Evolutionary conservation across 2,888 invertebrate genomes (phyloP).

Genomic region (Meliscaeva auricollis): DNA sequence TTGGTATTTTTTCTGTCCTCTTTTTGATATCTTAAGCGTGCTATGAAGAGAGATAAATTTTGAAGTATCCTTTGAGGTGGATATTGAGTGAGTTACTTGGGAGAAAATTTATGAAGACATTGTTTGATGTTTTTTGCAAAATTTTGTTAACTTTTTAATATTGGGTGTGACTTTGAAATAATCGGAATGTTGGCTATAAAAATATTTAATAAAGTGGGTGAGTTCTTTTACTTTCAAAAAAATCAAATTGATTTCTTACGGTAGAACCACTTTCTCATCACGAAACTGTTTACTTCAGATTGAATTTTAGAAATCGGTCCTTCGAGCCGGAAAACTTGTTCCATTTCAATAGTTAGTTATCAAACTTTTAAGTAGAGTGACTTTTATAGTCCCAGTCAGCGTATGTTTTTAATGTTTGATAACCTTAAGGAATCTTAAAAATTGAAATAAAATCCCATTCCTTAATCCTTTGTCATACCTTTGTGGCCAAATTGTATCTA

Average conservation of each 20-base stretch:
- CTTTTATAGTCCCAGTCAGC: no score
- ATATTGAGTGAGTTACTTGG: background rate
- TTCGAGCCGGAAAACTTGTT: conserved; percentile 6
- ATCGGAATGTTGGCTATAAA: no score
- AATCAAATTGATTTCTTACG: background rate
- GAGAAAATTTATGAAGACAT: conserved; percentile 3
- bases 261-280: no score
- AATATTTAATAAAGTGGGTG: no score
- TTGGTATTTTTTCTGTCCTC: background rate
- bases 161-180: background rate
- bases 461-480: background rate
- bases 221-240: background rate
- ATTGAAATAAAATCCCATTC: background rate
- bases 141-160: background rate
- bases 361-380: no score
- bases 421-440: background rate
- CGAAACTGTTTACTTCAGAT: no score
- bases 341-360: no score
- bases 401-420: no score
- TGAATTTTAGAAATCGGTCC: background rate
- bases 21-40: conserved; percentile 6
- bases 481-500: background rate
- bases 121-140: background rate
- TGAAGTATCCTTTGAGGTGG: background rate
- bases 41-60: conserved; percentile 1